These are phyloP conservation scores for Zophobas atratus DNA, from an alignment of 1,140 invertebrate genomes.

Conservation along the genomic window DNA sequence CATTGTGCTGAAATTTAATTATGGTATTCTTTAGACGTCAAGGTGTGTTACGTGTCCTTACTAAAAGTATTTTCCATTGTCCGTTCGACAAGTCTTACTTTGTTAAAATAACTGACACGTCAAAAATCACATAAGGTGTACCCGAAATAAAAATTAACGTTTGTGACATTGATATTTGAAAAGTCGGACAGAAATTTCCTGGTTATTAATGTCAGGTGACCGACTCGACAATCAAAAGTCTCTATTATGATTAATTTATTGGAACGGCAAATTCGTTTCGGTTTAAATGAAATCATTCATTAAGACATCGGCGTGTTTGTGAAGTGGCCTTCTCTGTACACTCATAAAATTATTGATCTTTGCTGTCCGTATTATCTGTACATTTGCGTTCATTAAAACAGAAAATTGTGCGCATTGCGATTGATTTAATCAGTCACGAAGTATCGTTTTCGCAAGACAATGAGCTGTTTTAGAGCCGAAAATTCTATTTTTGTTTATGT, in stretches of 20 bases:
- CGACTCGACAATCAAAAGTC: neutral
- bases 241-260: neutral
- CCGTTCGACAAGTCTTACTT: neutral
- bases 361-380: too few species aligned
- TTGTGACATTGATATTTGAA: conserved; percentile 30
- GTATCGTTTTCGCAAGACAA: too few species aligned
- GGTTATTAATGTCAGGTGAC: conserved; percentile 15
- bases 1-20: conserved; percentile 15
- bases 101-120: conserved; percentile 25
- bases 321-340: too few species aligned
- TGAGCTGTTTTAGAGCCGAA: too few species aligned
- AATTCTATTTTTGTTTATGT: too few species aligned
- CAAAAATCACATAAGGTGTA: conserved; percentile 12
- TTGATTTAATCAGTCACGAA: too few species aligned
- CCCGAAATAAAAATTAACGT: conserved; percentile 10
- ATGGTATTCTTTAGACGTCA: conserved; percentile 7
- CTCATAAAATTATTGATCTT: too few species aligned
- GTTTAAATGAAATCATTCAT: neutral
- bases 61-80: conserved; percentile 18
- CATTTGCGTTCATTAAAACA: too few species aligned
- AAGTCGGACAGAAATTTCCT: neutral
- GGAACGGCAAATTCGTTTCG: neutral
- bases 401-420: too few species aligned
- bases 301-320: too few species aligned
- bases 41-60: conserved; percentile 25